Conservation (phyloP, 2,888 invertebrate species). For the Imbricaverruca yamaguchii region DNA sequence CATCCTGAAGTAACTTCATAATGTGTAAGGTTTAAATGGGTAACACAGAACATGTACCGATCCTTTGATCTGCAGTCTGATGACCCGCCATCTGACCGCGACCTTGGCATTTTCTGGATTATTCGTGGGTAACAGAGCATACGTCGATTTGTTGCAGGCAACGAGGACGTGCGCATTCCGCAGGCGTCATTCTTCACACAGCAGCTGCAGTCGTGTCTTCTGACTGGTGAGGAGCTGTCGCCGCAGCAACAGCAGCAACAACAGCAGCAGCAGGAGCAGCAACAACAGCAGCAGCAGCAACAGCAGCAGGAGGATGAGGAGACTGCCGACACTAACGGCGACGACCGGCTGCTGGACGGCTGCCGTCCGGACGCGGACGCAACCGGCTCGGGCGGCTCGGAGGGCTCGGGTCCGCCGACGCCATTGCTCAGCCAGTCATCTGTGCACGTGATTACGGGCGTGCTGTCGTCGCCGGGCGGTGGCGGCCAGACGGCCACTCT, state of each 20-base stretch:
- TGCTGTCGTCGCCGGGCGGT: neutral
- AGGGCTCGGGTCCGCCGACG: constrained; percentile 22
- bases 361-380: neutral
- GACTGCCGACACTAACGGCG: neutral
- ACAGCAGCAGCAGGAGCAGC: neutral
- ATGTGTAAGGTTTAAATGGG: too few species aligned
- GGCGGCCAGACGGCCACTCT: neutral
- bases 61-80: too few species aligned
- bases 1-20: too few species aligned
- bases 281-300: neutral
- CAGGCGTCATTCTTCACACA: constrained; percentile 11
- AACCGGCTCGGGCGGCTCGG: constrained; percentile 3
- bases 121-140: neutral
- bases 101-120: too few species aligned
- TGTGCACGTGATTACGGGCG: constrained; percentile 18
- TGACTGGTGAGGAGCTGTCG: neutral
- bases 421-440: constrained; percentile 23
- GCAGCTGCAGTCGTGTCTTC: constrained; percentile 16
- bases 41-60: too few species aligned
- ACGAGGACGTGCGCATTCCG: constrained; percentile 16
- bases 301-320: neutral
- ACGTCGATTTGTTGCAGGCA: neutral
- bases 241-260: constrained; percentile 4
- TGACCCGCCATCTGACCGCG: too few species aligned
- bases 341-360: constrained; percentile 16